These are phyloP conservation scores for Lampris megalopsis DNA, from an alignment of 2,113 vertebrate species.

Conservation along the genomic window DNA sequence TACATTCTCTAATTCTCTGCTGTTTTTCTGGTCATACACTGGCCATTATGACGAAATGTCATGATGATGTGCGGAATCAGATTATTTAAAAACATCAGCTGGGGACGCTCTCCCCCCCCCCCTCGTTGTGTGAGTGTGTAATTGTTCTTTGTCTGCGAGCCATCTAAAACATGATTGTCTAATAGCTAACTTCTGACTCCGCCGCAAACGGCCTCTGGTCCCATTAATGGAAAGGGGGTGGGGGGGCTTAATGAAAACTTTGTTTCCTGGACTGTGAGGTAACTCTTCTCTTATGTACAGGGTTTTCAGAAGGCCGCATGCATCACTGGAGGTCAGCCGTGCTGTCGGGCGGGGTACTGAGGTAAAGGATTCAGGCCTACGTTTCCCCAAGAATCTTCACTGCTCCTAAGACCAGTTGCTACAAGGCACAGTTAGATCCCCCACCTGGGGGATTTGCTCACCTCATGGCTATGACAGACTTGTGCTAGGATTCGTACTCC, in stretches of 20 bases:
- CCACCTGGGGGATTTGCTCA: constrained; percentile 28
- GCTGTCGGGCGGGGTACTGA: constrained; percentile 36
- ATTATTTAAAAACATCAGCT: neutral
- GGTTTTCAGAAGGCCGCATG: constrained; percentile 40
- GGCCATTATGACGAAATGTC: constrained; percentile 2
- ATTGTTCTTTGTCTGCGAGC: constrained; percentile 37
- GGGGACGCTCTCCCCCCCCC: too few species aligned
- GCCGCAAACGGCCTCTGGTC: constrained; percentile 22
- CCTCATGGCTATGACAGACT: constrained; percentile 37
- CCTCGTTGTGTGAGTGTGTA: constrained; percentile 4
- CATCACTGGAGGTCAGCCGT: constrained; percentile 37
- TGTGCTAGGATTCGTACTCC: neutral
- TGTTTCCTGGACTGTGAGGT: constrained; percentile 58
- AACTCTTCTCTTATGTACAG: constrained; percentile 17
- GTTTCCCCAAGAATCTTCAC: constrained; percentile 61
- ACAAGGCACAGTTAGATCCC: constrained; percentile 39
- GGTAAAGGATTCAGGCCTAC: constrained; percentile 53
- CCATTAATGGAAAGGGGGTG: constrained; percentile 46
- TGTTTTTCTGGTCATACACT: neutral
- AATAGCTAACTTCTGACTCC: constrained; percentile 51
- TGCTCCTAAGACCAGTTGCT: constrained; percentile 37
- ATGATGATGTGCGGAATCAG: constrained; percentile 1
- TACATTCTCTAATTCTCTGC: neutral
- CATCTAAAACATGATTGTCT: constrained; percentile 70
- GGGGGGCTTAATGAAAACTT: constrained; percentile 37